A percentile compares a stretch with the other conserved stretches of the same genome.
These are phyloP conservation scores for Anguilla megastoma DNA, from an alignment of 2,797 vertebrate species.

Conservation along the genomic window DNA sequence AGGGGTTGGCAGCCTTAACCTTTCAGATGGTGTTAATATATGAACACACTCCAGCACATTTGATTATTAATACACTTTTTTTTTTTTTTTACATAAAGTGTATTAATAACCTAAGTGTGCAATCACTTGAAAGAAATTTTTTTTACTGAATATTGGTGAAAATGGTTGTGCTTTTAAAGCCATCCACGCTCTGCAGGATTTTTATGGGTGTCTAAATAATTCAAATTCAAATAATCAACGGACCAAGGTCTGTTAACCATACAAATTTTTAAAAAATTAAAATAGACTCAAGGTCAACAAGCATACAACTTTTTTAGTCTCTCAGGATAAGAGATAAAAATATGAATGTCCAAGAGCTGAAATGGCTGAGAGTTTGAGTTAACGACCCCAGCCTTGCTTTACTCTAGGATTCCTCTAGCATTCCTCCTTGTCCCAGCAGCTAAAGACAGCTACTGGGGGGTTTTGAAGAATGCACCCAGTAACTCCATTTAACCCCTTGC, in stretches of 20 bases:
- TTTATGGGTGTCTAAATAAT: neutral
- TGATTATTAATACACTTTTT: no score
- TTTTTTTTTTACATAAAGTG: no score
- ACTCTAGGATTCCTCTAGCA: slow-evolving; percentile 40
- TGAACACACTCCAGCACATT: no score
- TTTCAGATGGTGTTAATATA: no score
- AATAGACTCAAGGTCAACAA: neutral
- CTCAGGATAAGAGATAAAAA: neutral
- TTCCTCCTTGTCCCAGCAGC: slow-evolving; percentile 38
- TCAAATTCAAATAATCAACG: neutral
- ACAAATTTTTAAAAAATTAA: neutral
- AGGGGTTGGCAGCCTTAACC: no score
- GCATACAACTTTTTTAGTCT: neutral
- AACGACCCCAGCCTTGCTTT: slow-evolving; percentile 2
- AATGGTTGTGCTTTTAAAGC: no score
- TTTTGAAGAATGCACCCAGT: slow-evolving; percentile 33
- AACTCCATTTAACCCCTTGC: neutral
- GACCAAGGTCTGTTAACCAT: neutral
- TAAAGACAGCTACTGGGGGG: slow-evolving; percentile 17
- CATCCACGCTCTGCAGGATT: no score
- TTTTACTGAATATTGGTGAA: no score
- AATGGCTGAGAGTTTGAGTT: slow-evolving; percentile 19
- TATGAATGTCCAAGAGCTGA: slow-evolving; percentile 31
- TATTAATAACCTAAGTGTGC: no score
- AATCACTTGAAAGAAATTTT: no score